Evolutionary conservation across 2,888 invertebrate genomes (phyloP), one percentile per base, ranked within the genome.

Genomic region (Tubulanus polymorphus): DNA sequence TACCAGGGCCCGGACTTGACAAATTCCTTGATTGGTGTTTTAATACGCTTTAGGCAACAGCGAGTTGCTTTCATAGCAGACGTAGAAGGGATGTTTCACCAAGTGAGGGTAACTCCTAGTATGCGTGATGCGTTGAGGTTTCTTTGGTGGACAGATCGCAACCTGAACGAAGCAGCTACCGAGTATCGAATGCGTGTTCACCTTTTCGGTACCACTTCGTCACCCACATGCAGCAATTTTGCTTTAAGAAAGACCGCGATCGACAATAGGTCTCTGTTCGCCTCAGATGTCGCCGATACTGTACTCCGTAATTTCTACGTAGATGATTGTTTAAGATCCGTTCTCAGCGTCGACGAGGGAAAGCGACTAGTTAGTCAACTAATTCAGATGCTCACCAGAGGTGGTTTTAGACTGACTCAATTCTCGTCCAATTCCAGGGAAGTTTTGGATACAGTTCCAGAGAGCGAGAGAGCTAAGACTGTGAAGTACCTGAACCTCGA

Each of bases 401-500:
- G 48, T 25, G 48, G 48, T 8, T 48, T 26, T 10, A 6, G 29
- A 5, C 48, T 48, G 20, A 48, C 48, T 3, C 20, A 48, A 15
- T 48, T 18, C n/a, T 30, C 37, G 3, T 37, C 35, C 3, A 50
- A 30, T 27, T 20, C 18, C 12, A 23, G 5, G 12, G 37, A 50
- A 23, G 23, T 50, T 25, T 25, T 50, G 6, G 20, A 50, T 26
- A 41, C 37, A 18, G 18, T 50, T 18, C 37, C 51, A 15, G 23
- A 20, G 6, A 25, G 23, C 15, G 32, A 35, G 8, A 29, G 48
- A 48, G 48, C 48, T 12, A 48, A 48, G 48, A 29, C 26, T 5
- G n/a, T 85, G 70, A 56, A 48, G 23, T 8, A 5, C n/a, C n/a
- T 48, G 6, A n/a, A 23, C 8, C 28, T 48, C 15, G n/a, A n/a